A percentile compares a stretch with the other conserved stretches of the same genome.
Evolutionary conservation across 2,797 vertebrate species (phyloP).

Genomic region (Arremon brunneinucha): DNA sequence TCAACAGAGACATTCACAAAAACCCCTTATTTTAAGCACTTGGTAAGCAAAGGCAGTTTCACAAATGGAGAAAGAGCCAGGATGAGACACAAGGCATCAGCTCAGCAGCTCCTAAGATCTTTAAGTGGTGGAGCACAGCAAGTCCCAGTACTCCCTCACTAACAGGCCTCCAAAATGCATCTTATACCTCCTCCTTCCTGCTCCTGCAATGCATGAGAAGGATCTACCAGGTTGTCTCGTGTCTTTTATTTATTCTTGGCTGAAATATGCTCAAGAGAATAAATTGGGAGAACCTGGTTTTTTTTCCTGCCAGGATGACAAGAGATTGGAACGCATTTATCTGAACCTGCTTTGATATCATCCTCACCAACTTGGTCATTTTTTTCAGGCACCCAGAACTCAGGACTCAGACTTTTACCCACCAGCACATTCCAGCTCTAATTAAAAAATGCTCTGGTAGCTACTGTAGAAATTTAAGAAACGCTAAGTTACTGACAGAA

Average conservation of each 20-base stretch:
- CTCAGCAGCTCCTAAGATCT: not conserved
- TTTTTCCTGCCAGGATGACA: not conserved
- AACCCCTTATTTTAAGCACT: not conserved
- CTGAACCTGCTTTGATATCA: not conserved
- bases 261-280: not conserved
- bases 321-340: not conserved
- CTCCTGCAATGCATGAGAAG: not conserved
- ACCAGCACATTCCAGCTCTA: not conserved
- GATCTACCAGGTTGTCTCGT: rapidly evolving
- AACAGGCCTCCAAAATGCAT: not conserved
- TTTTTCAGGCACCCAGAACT: not conserved
- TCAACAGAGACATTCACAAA: not conserved
- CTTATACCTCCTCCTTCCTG: not conserved
- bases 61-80: rapidly evolving
- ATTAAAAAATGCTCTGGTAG: not conserved
- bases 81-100: not conserved
- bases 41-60: not conserved
- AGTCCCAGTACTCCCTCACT: not conserved
- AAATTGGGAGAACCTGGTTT: not conserved
- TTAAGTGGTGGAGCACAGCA: rapidly evolving
- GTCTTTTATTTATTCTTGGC: not conserved
- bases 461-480: not conserved
- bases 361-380: rapidly evolving
- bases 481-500: not conserved
- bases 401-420: not conserved